Evolutionary conservation across 2,113 vertebrate genomes (phyloP), one percentile per base, ranked within the genome.

Genomic region (Pyxicephalus adspersus): DNA sequence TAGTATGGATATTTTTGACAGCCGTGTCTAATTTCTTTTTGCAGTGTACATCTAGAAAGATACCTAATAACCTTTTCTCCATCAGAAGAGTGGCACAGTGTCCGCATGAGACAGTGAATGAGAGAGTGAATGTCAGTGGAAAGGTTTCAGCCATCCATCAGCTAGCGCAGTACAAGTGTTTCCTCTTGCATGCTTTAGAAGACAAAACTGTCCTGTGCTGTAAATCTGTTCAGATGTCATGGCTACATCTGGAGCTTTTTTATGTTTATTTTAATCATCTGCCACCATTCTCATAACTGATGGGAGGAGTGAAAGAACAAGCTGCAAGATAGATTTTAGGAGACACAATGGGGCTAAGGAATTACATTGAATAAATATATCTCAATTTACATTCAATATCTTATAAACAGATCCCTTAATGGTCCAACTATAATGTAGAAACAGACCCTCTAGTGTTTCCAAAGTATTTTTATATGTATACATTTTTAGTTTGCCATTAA

Each of bases 71-170:
- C 26, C 38, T 55, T 72, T 72, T 29, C 5, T 28, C 68, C 1
- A 19, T 17, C 26, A 29, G 13, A 17, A 20, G 25, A 9, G 34
- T 17, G 26, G 18, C 19, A 11, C 70, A 34, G 18, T 0, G 19
- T 31, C 25, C 6, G 28, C 18, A 72, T 28, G 26, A 57, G 52
- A 73, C 26, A 31, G 50, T 52, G n/a, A n/a, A n/a, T n/a, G n/a
- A n/a, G n/a, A n/a, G n/a, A n/a, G 58, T 20, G 18, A 73, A 73
- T 73, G 70, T 58, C 70, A 58, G n/a, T 17, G 54, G 13, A 73
- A 57, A 58, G 70, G 52, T 73, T 58, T 26, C 52, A 31, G 52
- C 28, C 25, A 58, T 73, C 70, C 54, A 34, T 73, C 52, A 73
- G 52, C 26, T n/a, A n/a, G 20, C 52, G 23, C 8, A 13, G 25